phyloP scores from a whole-genome alignment of 2,888 invertebrate genomes.

The Dasypolia templi region DNA sequence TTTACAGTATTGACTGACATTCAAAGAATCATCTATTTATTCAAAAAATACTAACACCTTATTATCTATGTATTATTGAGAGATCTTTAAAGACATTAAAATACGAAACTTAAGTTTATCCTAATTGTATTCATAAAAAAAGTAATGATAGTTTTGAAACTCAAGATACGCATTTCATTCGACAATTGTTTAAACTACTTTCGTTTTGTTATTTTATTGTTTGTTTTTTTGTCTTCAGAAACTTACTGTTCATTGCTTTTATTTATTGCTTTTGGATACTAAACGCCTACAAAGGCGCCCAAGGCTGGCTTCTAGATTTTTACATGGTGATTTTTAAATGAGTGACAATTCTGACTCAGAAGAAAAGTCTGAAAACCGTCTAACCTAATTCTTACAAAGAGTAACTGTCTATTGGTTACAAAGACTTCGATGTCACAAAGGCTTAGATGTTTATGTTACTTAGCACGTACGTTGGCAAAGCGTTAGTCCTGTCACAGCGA shows the following conservation, averaged over 20 bases:
- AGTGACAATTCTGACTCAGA: no score
- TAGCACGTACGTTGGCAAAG: not conserved
- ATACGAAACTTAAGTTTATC: conserved; percentile 22
- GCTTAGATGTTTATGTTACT: not conserved
- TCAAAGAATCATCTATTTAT: no score
- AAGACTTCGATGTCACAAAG: not conserved
- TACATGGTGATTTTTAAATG: not conserved
- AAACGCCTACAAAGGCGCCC: not conserved
- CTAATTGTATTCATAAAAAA: conserved; percentile 5
- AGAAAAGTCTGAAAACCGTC: not conserved
- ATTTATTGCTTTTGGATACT: not conserved
- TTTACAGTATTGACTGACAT: not conserved
- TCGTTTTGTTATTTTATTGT: conserved; percentile 33
- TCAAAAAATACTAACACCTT: no score
- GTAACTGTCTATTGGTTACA: not conserved
- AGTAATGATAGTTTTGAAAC: conserved; percentile 44
- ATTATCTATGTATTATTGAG: no score
- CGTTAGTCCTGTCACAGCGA: no score
- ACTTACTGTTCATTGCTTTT: not conserved
- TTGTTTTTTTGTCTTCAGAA: conserved; percentile 4
- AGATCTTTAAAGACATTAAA: conserved; percentile 22
- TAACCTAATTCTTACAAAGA: not conserved
- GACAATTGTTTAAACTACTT: conserved; percentile 1
- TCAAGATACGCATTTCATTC: conserved; percentile 22
- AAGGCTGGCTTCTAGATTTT: not conserved